phyloP scores from a whole-genome alignment of 2,888 invertebrate species.

The Mythimna ferrago region DNA sequence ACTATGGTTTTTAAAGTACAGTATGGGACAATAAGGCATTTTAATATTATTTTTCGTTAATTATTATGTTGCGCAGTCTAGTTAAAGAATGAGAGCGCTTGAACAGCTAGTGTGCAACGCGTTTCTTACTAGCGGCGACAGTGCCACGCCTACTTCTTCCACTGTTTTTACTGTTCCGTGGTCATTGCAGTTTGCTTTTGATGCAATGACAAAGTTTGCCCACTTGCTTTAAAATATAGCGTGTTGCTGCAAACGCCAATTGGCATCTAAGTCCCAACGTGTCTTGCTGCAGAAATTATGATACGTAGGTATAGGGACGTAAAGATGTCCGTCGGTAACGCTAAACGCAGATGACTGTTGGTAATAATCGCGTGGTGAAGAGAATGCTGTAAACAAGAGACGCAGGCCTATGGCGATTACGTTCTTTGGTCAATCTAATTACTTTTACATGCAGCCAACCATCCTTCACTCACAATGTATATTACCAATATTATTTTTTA shows the following conservation, averaged over 20 bases:
- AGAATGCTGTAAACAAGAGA: background rate
- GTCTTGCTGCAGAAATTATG: background rate
- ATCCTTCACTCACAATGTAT: background rate
- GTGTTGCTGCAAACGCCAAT: background rate
- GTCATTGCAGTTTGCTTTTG: background rate
- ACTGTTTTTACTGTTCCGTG: too few relatives aligned
- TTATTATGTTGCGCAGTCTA: too few relatives aligned
- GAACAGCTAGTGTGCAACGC: too few relatives aligned
- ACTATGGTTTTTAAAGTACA: too few relatives aligned
- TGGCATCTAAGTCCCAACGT: background rate
- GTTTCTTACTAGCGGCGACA: too few relatives aligned
- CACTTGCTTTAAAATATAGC: background rate
- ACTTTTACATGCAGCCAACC: background rate
- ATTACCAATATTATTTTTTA: background rate
- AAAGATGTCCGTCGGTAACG: background rate
- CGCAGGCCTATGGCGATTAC: background rate
- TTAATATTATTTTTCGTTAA: too few relatives aligned
- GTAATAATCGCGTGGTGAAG: conserved; percentile 4
- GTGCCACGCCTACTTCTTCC: too few relatives aligned
- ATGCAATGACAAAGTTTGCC: background rate
- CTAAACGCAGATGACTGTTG: background rate
- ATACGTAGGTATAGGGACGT: background rate
- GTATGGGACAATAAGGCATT: too few relatives aligned
- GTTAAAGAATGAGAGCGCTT: too few relatives aligned
- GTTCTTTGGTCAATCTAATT: background rate